phyloP scores from a whole-genome alignment of 2,113 vertebrate genomes.

The Noctilio leporinus region DNA sequence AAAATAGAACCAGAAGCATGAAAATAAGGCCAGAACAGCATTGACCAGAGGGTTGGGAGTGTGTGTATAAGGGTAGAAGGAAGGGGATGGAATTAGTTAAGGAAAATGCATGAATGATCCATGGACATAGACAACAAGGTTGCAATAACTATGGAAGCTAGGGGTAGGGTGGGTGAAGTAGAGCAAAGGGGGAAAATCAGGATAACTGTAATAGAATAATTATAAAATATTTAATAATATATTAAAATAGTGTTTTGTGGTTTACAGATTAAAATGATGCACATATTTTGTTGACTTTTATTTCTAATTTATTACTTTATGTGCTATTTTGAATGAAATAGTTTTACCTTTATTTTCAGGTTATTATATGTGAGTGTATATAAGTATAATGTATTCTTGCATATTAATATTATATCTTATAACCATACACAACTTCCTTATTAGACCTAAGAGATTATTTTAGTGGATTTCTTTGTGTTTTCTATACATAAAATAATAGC shows the following conservation, averaged over 20 bases:
- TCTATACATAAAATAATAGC: not conserved
- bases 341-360: not conserved
- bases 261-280: not conserved
- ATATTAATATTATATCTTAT: not conserved
- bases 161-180: no score
- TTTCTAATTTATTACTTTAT: not conserved
- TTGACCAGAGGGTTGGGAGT: no score
- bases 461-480: not conserved
- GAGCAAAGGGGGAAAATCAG: no score
- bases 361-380: not conserved
- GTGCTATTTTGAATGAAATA: not conserved
- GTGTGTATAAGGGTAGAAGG: no score
- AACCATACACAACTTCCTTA: not conserved
- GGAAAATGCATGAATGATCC: no score
- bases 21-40: no score
- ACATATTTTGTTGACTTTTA: not conserved
- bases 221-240: no score
- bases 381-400: not conserved
- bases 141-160: no score
- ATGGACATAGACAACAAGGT: no score
- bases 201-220: no score
- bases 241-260: not conserved
- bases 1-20: no score
- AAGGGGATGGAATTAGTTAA: no score
- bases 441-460: not conserved